Evolutionary conservation across 2,113 vertebrate genomes (phyloP).

Genomic region (Plestiodon gilberti): DNA sequence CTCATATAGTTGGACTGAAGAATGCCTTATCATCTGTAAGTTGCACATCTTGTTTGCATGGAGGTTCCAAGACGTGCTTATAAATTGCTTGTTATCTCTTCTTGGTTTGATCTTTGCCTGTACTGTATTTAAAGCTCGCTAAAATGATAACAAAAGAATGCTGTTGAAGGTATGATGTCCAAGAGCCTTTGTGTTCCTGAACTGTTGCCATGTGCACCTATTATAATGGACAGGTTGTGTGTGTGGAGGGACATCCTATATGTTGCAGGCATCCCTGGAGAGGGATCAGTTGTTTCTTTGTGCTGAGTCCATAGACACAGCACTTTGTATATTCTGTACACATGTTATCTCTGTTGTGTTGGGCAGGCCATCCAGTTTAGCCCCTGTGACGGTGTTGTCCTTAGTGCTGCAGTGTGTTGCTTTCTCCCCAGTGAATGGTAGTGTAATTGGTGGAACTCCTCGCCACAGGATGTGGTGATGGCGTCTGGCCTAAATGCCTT

Average conservation of each 20-base stretch:
- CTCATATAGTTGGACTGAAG: slow-evolving; percentile 91
- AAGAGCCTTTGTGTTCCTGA: neutral
- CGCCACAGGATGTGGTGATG: too few relatives aligned
- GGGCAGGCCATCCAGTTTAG: neutral
- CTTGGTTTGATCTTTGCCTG: slow-evolving; percentile 8
- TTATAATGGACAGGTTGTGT: neutral
- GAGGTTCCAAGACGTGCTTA: neutral
- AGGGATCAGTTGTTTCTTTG: neutral
- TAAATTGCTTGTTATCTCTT: neutral
- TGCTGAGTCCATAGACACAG: neutral
- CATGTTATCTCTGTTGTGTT: too few relatives aligned
- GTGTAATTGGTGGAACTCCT: too few relatives aligned
- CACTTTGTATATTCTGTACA: too few relatives aligned
- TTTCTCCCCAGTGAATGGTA: neutral
- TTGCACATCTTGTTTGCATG: slow-evolving; percentile 21
- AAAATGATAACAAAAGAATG: neutral
- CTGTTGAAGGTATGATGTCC: neutral
- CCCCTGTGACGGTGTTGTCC: neutral
- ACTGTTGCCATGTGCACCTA: neutral
- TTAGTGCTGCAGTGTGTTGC: neutral
- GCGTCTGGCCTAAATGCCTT: too few relatives aligned
- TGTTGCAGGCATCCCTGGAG: neutral
- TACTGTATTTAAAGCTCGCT: neutral
- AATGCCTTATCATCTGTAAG: slow-evolving; percentile 90
- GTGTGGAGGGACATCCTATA: neutral